Conservation (phyloP, 2,797 vertebrate species). For the Phoeniculus purpureus region DNA sequence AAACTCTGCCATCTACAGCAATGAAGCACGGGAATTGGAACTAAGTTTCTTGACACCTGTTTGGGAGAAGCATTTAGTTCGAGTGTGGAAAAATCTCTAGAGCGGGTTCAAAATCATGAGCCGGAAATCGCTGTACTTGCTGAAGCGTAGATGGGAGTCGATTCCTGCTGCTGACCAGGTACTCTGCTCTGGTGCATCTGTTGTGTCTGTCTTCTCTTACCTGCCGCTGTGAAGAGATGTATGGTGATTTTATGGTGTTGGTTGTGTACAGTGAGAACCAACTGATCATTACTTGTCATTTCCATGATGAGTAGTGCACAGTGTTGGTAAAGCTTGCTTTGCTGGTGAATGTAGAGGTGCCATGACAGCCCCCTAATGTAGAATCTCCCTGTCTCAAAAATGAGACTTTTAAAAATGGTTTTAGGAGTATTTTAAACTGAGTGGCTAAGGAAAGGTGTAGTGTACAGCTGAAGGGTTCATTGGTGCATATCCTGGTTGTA, state of each 20-base stretch:
- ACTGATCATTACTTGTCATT: background rate
- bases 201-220: background rate
- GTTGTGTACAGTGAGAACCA: background rate
- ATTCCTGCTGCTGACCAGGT: constrained; percentile 72
- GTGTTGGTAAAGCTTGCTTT: background rate
- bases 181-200: constrained; percentile 17
- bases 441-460: background rate
- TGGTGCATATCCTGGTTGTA: rapidly evolving
- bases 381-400: background rate
- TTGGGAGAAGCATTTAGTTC: constrained; percentile 20
- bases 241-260: rapidly evolving
- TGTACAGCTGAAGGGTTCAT: background rate
- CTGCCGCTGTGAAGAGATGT: background rate
- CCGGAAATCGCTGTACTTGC: constrained; percentile 61
- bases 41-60: background rate
- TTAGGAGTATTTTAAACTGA: background rate
- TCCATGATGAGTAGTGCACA: background rate
- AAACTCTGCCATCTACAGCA: background rate
- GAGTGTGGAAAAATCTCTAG: background rate
- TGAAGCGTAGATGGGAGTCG: constrained; percentile 74
- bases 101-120: constrained; percentile 55
- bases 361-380: background rate
- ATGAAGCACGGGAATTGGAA: constrained; percentile 32
- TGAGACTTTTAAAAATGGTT: background rate
- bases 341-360: background rate